Evolutionary conservation across 1,140 invertebrate species (phyloP), one percentile per base, ranked within the genome.

Genomic region (Ruditapes philippinarum): DNA sequence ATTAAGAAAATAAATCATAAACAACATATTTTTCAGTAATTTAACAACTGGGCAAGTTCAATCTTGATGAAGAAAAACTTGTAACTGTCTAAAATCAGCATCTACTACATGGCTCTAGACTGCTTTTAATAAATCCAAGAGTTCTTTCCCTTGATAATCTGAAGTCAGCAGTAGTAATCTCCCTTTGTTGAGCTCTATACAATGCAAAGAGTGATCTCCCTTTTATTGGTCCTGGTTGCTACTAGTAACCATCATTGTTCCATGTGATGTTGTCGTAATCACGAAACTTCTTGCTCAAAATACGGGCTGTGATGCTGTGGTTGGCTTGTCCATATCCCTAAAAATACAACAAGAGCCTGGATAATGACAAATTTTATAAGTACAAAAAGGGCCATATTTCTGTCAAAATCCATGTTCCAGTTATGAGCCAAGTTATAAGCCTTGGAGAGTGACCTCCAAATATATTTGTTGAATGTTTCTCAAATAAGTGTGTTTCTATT

Each of bases 321-420:
- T 99, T 98, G 22, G 98, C 98, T 95, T 97, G 97, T 0, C 98
- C 98, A 95, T 97, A 99, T 4, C 97, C 98, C 97, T 98, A 94
- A 31, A 95, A n/a, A n/a, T n/a, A n/a, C n/a, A n/a, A n/a, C n/a
- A n/a, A n/a, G n/a, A n/a, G n/a, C n/a, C n/a, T n/a, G n/a, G n/a
- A n/a, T n/a, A n/a, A n/a, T n/a, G n/a, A n/a, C n/a, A n/a, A n/a
- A n/a, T n/a, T n/a, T n/a, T n/a, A n/a, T n/a, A n/a, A n/a, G n/a
- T n/a, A n/a, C n/a, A n/a, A n/a, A n/a, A n/a, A n/a, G n/a, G n/a
- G n/a, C n/a, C n/a, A n/a, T n/a, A n/a, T n/a, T n/a, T n/a, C n/a
- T n/a, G n/a, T n/a, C n/a, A n/a, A n/a, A n/a, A n/a, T n/a, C n/a
- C n/a, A n/a, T n/a, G n/a, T n/a, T n/a, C n/a, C n/a, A n/a, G n/a